A percentile compares a stretch with the other conserved stretches of the same genome.
phyloP scores from a whole-genome alignment of 2,113 vertebrate species.

The Rhagologus leucostigma region DNA sequence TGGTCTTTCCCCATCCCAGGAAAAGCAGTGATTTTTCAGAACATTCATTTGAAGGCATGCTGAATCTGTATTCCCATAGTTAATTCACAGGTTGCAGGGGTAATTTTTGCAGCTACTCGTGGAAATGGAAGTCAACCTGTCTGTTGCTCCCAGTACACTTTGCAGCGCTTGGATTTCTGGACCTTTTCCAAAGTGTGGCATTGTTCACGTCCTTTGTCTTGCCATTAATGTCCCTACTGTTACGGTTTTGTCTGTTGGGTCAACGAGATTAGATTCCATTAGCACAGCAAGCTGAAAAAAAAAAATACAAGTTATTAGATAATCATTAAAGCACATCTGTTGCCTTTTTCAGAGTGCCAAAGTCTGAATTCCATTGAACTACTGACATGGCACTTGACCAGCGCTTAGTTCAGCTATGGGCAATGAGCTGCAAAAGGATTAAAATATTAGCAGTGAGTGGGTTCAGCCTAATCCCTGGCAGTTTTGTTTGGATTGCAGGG shows the following conservation, averaged over 20 bases:
- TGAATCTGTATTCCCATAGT: not conserved
- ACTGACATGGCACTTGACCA: slow-evolving; percentile 61
- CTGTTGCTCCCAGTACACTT: not conserved
- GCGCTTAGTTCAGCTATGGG: slow-evolving; percentile 47
- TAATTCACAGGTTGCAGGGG: not conserved
- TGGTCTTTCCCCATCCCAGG: not conserved
- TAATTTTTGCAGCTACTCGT: not conserved
- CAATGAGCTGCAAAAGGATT: slow-evolving; percentile 64
- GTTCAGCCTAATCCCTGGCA: slow-evolving; percentile 5
- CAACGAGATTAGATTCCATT: slow-evolving; percentile 52
- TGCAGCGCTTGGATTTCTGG: not conserved
- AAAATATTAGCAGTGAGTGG: slow-evolving; percentile 38
- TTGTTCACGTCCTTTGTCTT: slow-evolving; percentile 31
- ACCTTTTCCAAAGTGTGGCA: not conserved
- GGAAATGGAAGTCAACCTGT: not conserved
- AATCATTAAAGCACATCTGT: slow-evolving; percentile 60
- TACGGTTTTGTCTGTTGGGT: slow-evolving; percentile 26
- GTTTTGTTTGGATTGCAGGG: slow-evolving; percentile 18
- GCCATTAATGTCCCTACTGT: slow-evolving; percentile 34
- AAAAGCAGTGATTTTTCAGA: not conserved
- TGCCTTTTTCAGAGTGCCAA: slow-evolving; percentile 54
- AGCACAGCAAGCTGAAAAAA: slow-evolving; percentile 29
- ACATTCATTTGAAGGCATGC: not conserved
- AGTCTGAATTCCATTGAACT: slow-evolving; percentile 65
- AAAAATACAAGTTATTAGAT: slow-evolving; percentile 41